phyloP scores from a whole-genome alignment of 2,888 invertebrate species.

The Drosophila quinaria region DNA sequence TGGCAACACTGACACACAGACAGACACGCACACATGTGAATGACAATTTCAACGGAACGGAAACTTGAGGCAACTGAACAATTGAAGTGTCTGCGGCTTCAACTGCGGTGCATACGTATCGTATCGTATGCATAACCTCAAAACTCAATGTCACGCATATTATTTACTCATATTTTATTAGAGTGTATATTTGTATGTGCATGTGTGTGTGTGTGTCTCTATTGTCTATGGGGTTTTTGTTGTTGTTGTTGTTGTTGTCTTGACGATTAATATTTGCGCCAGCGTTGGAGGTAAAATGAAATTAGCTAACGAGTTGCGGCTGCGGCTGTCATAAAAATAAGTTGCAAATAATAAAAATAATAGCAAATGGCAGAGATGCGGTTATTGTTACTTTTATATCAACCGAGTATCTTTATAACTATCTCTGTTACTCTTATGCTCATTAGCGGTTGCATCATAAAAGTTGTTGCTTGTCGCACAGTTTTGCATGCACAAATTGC shows the following conservation, averaged over 20 bases:
- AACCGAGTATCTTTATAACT: conserved; percentile 14
- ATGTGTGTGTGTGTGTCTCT: conserved; percentile 26
- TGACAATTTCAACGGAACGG: conserved; percentile 27
- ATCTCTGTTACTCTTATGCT: conserved; percentile 25
- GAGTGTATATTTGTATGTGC: conserved; percentile 22
- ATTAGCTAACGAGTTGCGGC: conserved; percentile 67
- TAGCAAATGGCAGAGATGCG: conserved; percentile 62
- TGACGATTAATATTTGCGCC: conserved; percentile 47
- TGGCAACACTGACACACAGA: no score
- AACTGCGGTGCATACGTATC: conserved; percentile 43
- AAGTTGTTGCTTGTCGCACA: conserved; percentile 42
- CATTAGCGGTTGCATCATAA: conserved; percentile 59
- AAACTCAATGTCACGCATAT: conserved; percentile 77
- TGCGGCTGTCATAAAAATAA: conserved; percentile 57
- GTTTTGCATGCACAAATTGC: conserved; percentile 71
- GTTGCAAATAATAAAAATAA: conserved; percentile 73
- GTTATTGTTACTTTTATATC: conserved; percentile 11
- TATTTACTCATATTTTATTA: conserved; percentile 57
- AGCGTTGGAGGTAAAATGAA: conserved; percentile 60
- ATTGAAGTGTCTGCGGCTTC: conserved; percentile 52
- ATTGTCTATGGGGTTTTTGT: conserved; percentile 50
- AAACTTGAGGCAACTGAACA: conserved; percentile 48
- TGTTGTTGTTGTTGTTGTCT: conserved; percentile 41
- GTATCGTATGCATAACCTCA: conserved; percentile 72
- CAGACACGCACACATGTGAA: neutral